phyloP scores from a whole-genome alignment of 1,140 invertebrate genomes.

The Ceratosolen solmsi region DNA sequence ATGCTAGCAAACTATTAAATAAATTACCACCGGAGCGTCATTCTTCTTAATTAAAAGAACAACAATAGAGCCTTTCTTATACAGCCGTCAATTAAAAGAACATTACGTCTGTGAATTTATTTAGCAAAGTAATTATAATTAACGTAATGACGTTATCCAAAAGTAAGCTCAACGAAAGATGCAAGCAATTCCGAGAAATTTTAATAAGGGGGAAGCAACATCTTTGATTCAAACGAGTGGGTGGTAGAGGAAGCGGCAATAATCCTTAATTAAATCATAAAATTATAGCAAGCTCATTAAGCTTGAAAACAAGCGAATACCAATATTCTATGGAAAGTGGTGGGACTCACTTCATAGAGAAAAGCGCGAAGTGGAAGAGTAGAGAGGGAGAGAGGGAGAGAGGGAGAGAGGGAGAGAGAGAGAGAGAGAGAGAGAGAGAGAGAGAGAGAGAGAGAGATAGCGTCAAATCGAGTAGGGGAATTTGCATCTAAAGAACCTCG shows the following conservation, averaged over 20 bases:
- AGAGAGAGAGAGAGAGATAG: no score
- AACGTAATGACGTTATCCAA: neutral
- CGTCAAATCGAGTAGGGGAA: conserved; percentile 49
- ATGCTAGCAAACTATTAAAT: no score
- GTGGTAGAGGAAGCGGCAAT: conserved; percentile 10
- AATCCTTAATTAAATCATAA: conserved; percentile 44
- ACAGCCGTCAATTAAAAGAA: neutral
- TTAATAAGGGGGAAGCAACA: neutral
- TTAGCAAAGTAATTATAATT: neutral
- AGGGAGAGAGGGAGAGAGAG: no score
- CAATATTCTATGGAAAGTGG: conserved; percentile 5
- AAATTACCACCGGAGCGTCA: no score
- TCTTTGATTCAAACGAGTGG: conserved; percentile 14
- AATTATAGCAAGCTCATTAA: conserved; percentile 46
- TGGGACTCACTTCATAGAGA: conserved; percentile 6
- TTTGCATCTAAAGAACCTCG: conserved; percentile 65
- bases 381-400: no score
- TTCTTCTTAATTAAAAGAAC: neutral
- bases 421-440: no score
- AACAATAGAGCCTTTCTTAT: neutral
- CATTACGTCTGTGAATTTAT: neutral
- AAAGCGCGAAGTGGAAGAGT: neutral
- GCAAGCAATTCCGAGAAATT: neutral
- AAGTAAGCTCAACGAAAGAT: neutral
- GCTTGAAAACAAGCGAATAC: conserved; percentile 38